Percentiles rank a stretch among this genome's conserved stretches.
These are phyloP conservation scores for Silurus meridionalis DNA, from an alignment of 2,113 vertebrate genomes.

Conservation along the genomic window DNA sequence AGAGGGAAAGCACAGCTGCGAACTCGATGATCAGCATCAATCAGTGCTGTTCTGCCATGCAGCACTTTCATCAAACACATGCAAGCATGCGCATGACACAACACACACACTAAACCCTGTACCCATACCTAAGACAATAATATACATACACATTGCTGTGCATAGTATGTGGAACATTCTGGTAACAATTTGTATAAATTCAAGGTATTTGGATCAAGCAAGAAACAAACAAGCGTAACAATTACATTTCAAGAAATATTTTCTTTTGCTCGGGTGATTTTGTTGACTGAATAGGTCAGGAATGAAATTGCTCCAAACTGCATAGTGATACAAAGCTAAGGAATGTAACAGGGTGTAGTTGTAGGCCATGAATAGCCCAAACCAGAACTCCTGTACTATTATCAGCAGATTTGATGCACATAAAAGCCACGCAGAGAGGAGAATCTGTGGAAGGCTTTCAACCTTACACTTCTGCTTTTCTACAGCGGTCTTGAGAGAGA, in stretches of 20 bases:
- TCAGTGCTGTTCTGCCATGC: conserved; percentile 31
- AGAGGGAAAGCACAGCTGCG: conserved; percentile 40
- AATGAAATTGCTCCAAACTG: conserved; percentile 18
- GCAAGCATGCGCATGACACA: conserved; percentile 14
- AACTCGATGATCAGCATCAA: conserved; percentile 43
- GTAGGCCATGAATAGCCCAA: conserved; percentile 2
- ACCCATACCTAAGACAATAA: neutral
- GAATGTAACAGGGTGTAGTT: conserved; percentile 1
- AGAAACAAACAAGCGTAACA: conserved; percentile 10
- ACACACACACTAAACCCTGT: conserved; percentile 16
- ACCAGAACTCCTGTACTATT: neutral
- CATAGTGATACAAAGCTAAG: conserved; percentile 3
- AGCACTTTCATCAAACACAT: conserved; percentile 33
- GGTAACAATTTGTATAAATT: conserved; percentile 33
- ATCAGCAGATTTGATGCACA: conserved; percentile 8
- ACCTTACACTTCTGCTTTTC: neutral
- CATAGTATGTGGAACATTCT: conserved; percentile 13
- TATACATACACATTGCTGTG: neutral
- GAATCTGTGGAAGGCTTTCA: neutral
- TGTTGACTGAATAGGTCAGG: neutral
- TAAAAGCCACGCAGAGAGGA: neutral
- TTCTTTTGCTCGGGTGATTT: neutral
- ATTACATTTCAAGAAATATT: neutral
- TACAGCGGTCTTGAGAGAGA: conserved; percentile 4
- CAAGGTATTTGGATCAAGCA: neutral